These are phyloP conservation scores for Prosopocoilus inquinatus DNA, from an alignment of 2,888 invertebrate species.

Conservation along the genomic window DNA sequence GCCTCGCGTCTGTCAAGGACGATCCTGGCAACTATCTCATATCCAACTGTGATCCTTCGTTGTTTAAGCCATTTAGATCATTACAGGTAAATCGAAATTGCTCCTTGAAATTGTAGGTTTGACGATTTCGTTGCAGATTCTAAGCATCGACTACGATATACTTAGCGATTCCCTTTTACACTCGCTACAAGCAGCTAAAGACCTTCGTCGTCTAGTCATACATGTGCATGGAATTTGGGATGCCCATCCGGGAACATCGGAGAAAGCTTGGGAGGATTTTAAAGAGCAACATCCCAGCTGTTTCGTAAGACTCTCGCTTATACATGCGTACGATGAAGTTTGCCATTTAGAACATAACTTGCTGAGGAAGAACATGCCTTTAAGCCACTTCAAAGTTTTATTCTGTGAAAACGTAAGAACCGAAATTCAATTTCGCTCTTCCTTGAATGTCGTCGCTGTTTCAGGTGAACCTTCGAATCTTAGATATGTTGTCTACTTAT, in stretches of 20 bases:
- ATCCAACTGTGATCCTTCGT: conserved; percentile 55
- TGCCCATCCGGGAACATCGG: conserved; percentile 62
- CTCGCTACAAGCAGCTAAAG: conserved; percentile 38
- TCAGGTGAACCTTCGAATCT: conserved; percentile 56
- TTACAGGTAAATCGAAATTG: conserved; percentile 50
- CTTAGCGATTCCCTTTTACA: conserved; percentile 53
- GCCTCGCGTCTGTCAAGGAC: conserved; percentile 71
- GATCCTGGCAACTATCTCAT: conserved; percentile 67
- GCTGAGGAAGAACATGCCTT: conserved; percentile 67
- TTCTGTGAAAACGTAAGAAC: conserved; percentile 65
- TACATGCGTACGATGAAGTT: conserved; percentile 70
- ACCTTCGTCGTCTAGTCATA: conserved; percentile 62
- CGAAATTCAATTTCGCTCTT: conserved; percentile 12
- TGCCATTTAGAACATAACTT: conserved; percentile 61
- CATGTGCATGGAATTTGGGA: conserved; percentile 68
- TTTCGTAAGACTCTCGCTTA: conserved; percentile 59
- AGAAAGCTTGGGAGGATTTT: conserved; percentile 63
- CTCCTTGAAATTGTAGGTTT: neutral
- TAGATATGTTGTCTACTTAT: conserved; percentile 56
- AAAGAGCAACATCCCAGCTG: conserved; percentile 56
- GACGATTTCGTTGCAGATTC: conserved; percentile 40
- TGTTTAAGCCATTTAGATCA: conserved; percentile 60
- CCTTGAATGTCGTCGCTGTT: conserved; percentile 6
- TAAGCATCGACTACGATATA: conserved; percentile 60
- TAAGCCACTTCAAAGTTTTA: conserved; percentile 69